These are phyloP conservation scores for Hyles lineata DNA, from an alignment of 2,888 invertebrate genomes.

Conservation along the genomic window DNA sequence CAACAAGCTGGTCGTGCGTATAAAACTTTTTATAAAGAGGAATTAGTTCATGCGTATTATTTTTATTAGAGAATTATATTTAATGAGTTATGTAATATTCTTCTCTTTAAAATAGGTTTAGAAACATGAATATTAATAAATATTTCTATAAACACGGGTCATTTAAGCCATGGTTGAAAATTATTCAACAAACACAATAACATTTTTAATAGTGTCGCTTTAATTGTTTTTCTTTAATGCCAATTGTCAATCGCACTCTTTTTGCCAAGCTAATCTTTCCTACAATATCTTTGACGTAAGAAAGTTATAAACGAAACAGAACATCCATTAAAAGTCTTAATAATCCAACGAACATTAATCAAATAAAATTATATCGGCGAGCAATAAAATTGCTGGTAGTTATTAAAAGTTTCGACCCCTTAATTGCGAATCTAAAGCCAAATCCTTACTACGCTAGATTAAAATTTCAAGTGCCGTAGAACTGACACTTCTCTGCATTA, in stretches of 20 bases:
- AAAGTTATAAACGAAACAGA: not conserved
- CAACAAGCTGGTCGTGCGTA: not conserved
- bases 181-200: too few species aligned
- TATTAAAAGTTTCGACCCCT: slow-evolving; percentile 77
- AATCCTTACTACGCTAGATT: slow-evolving; percentile 65
- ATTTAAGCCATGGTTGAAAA: too few species aligned
- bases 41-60: not conserved
- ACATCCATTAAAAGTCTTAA: slow-evolving; percentile 27
- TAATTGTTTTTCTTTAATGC: too few species aligned
- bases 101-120: too few species aligned
- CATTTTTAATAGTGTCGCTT: too few species aligned
- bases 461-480: slow-evolving; percentile 3
- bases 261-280: too few species aligned
- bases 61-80: not conserved
- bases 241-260: too few species aligned
- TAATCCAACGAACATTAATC: slow-evolving; percentile 29
- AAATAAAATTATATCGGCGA: slow-evolving; percentile 34
- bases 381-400: slow-evolving; percentile 66
- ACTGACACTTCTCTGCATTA: not conserved
- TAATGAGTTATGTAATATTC: too few species aligned
- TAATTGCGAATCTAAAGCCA: slow-evolving; percentile 71
- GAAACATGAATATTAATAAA: too few species aligned
- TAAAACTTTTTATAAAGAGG: not conserved
- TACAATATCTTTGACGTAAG: not conserved
- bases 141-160: too few species aligned